Base-by-base conservation (phyloP, 2,113 vertebrate species). In the Tetrax tetrax region DNA sequence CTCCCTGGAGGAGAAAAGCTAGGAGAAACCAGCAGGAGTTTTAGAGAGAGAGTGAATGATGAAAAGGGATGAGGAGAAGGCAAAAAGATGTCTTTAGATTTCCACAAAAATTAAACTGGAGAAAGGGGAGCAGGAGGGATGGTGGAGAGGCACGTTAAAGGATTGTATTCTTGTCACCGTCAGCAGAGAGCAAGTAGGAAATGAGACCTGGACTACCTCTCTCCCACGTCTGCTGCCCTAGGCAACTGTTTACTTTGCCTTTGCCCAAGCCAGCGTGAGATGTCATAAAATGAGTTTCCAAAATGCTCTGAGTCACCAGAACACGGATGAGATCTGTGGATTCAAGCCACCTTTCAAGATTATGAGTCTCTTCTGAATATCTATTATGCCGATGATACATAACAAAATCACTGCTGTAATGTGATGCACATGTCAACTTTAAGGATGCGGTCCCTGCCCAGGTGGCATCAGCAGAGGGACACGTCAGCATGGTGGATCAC, bases 401-500 rank as follows among this genome's bases (percentile, higher is more conserved):
- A 96, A 91, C 83, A 89, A 95, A 96, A 87, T 95, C 95, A 95
- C 50, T 77, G 72, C 95, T 69, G 38, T 89, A 96, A 94, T 54
- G 59, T 57, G 89, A 87, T 91, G 92, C 91, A 85, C 47, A 69
- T 77, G 94, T 91, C 95, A 91, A 20, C 77, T 95, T 74, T 31
- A 79, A 83, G 81, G 91, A 93, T 63, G 71, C 28, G 69, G 74
- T 80, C 89, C 77, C 87, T 86, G 70, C 75, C 96, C 91, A 64
- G 64, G 94, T 61, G 86, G 79, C 89, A 95, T 96, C 95, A 91
- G 87, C 83, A 87, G 59, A 91, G 82, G 87, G 77, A 93, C 89
- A 83, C 11, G 6, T 96, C 93, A 95, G 94, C 96, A 93, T 97
- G 95, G 95, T 97, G 95, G 89, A 92, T 96, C 91, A 94, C 95